Evolutionary conservation across 2,113 vertebrate genomes (phyloP).

Genomic region (Petrocephalus microphthalmus): DNA sequence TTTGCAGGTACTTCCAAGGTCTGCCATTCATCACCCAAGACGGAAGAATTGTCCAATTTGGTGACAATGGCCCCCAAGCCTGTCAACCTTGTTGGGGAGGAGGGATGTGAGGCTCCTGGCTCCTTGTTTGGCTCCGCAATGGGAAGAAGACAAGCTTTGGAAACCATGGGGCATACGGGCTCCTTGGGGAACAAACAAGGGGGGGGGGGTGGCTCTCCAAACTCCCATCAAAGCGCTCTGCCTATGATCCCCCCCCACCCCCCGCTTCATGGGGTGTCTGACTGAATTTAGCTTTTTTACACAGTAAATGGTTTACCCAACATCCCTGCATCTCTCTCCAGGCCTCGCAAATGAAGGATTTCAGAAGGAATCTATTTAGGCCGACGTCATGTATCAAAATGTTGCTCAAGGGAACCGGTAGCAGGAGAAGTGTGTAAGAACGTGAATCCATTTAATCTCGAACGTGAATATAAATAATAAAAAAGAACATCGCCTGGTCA

Average conservation of each 20-base stretch:
- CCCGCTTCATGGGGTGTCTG: background rate
- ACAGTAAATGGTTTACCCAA: background rate
- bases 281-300: background rate
- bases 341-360: background rate
- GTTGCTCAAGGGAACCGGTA: background rate
- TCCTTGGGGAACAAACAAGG: background rate
- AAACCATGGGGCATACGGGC: slow-evolving; percentile 14
- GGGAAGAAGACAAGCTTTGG: slow-evolving; percentile 26
- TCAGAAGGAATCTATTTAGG: slow-evolving; percentile 7
- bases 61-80: background rate
- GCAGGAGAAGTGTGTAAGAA: background rate
- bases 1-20: background rate
- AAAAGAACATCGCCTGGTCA: background rate
- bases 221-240: background rate
- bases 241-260: background rate
- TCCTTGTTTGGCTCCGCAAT: background rate
- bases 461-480: background rate
- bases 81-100: background rate
- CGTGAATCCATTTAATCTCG: background rate
- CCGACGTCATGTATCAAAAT: background rate
- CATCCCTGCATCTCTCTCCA: slow-evolving; percentile 9
- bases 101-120: background rate
- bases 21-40: slow-evolving; percentile 21
- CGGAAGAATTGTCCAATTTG: background rate
- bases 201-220: background rate